Evolutionary conservation across 35 echinoderm and acorn worm genomes (phyloP), one percentile per base, ranked within the genome.

Genomic region (Holothuria glaberrima): DNA sequence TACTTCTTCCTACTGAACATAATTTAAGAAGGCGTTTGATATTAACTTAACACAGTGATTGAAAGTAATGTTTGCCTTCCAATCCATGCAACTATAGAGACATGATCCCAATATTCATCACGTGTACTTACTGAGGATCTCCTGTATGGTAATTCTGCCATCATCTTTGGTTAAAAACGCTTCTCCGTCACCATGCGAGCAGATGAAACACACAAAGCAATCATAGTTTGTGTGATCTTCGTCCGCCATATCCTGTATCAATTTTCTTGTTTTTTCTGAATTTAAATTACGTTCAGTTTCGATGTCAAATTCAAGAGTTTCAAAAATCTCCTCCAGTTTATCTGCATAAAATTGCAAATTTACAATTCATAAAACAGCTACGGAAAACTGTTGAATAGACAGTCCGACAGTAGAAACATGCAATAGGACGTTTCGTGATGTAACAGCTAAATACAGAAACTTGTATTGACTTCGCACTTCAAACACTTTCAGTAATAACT

Each of bases 141-240:
- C 77, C 56, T 84, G 56, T 24, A 84, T 61, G 14, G 16, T 84
- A 18, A 61, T 30, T 25, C 29, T 84, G 20, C 57, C 30, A 17
- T 30, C 80, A 36, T 84, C 80, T 30, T 22, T 30, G n/a, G 80
- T 84, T 24, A 62, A 10, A 30, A 84, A 84, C 9, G 52, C 27
- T 41, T 84, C 20, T 6, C 80, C 80, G 30, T 84, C 80, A 36
- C 80, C 80, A 52, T 84, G 80, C n/a, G 80, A 84, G 6, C 80
- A 84, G 31, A 84, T 18, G 20, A 84, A 84, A 54, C 80, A 84
- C 46, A 84, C 31, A 31, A 84, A 84, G n/a, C 80, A 84, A 34
- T 84, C 80, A 38, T 56, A 84, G 58, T 84, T 56, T 59, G 46
- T n/a, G 32, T 84, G 57, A 12, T 35, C n/a, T 61, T 0, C 4